Percentiles rank a stretch among this genome's conserved stretches.
These are phyloP conservation scores for Meriones unguiculatus DNA, from an alignment of 2,113 vertebrate species.

Conservation along the genomic window DNA sequence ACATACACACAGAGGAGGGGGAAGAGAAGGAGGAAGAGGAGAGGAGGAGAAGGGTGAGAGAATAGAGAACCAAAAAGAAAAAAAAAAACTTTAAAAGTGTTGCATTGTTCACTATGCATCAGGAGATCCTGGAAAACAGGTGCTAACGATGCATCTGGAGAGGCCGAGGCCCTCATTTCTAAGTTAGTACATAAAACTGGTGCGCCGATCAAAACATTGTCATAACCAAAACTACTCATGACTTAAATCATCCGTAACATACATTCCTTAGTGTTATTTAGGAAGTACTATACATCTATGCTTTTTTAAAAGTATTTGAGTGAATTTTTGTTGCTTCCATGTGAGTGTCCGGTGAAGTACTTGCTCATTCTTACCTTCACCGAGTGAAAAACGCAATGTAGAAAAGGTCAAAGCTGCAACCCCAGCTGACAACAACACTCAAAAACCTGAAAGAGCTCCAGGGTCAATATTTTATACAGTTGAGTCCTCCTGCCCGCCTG, in stretches of 20 bases:
- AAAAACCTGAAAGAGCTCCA: background rate
- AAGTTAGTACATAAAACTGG: background rate
- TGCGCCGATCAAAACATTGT: background rate
- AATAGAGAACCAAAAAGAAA: background rate
- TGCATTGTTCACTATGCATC: background rate
- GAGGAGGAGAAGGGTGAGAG: background rate
- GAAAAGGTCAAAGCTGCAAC: background rate
- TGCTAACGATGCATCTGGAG: background rate
- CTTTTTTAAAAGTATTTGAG: constrained; percentile 19
- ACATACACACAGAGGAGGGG: background rate
- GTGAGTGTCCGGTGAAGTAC: background rate
- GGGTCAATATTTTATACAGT: background rate
- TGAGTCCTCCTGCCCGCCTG: background rate
- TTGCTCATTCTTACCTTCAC: background rate
- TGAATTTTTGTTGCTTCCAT: background rate
- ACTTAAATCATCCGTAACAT: background rate
- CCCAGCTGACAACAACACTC: background rate
- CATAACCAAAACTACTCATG: background rate
- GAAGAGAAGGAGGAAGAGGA: background rate
- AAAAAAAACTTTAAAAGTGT: background rate
- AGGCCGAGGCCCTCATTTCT: background rate
- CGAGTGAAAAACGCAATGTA: background rate
- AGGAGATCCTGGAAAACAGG: background rate
- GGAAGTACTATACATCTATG: background rate
- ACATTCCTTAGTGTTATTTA: background rate